These are phyloP conservation scores for Alectoris magna DNA, from an alignment of 2,797 vertebrate species.

Conservation along the genomic window DNA sequence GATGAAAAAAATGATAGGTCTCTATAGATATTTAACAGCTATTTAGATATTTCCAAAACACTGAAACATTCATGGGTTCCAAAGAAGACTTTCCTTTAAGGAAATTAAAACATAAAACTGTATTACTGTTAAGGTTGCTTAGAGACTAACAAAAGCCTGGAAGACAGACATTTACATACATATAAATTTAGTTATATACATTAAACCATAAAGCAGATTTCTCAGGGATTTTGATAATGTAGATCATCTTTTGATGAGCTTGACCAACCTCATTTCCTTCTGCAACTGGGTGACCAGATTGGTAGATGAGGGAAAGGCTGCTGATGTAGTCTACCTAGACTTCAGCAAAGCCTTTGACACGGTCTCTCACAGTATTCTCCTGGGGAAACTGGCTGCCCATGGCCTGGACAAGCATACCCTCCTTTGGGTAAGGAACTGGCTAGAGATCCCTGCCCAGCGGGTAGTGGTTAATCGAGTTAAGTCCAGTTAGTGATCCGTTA, in stretches of 20 bases:
- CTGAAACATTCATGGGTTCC: slow-evolving; percentile 25
- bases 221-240: slow-evolving; percentile 4
- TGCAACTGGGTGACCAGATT: too few species aligned
- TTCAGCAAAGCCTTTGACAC: too few species aligned
- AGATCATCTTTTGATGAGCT: not conserved
- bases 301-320: too few species aligned
- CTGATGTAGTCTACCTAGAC: too few species aligned
- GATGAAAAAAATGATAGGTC: not conserved
- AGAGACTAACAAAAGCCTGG: slow-evolving; percentile 45
- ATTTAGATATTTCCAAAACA: slow-evolving; percentile 61
- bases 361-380: too few species aligned
- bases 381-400: too few species aligned
- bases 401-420: too few species aligned
- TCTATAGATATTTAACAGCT: slow-evolving; percentile 49
- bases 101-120: slow-evolving; percentile 63
- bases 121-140: slow-evolving; percentile 44
- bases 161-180: slow-evolving; percentile 27
- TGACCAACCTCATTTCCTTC: too few species aligned
- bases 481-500: too few species aligned
- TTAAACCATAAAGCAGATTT: slow-evolving; percentile 10
- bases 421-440: too few species aligned
- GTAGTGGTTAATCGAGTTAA: too few species aligned
- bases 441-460: too few species aligned
- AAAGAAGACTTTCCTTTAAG: slow-evolving; percentile 56
- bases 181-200: slow-evolving; percentile 13